Percentiles rank a stretch among this genome's conserved stretches.
Evolutionary conservation across 2,888 invertebrate species (phyloP).

Genomic region (Micoletzkya japonica): DNA sequence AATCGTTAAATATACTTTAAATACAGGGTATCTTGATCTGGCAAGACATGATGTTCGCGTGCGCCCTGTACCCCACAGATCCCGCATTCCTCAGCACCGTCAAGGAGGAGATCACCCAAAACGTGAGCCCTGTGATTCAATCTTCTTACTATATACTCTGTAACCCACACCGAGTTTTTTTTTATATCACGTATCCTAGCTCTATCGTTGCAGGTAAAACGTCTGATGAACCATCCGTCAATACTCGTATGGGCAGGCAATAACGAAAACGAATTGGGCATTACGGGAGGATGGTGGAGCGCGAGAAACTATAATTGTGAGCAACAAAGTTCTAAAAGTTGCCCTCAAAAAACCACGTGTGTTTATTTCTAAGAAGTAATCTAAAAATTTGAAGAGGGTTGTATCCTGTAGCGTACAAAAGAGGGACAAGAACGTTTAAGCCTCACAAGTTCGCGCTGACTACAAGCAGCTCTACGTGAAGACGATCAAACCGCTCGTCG

Average conservation of each 20-base stretch:
- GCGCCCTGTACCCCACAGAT: constrained; percentile 85
- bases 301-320: constrained; percentile 14
- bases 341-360: background rate
- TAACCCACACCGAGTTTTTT: constrained; percentile 1
- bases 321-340: constrained; percentile 15
- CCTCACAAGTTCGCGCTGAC: constrained; percentile 32
- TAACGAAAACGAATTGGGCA: constrained; percentile 91
- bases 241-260: constrained; percentile 89
- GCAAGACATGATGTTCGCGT: constrained; percentile 98
- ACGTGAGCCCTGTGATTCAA: constrained; percentile 39
- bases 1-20: background rate
- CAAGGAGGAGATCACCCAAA: constrained; percentile 72
- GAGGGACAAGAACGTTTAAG: background rate
- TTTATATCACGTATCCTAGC: background rate
- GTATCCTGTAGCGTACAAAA: background rate
- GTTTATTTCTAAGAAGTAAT: background rate
- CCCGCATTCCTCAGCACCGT: constrained; percentile 77
- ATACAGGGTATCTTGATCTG: constrained; percentile 84
- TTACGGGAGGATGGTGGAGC: constrained; percentile 26
- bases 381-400: background rate
- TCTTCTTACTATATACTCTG: no score
- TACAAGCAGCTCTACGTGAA: constrained; percentile 76
- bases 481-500: constrained; percentile 75
- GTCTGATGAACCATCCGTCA: constrained; percentile 81
- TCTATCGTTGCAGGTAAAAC: constrained; percentile 36